phyloP scores from a whole-genome alignment of 2,113 vertebrate genomes.

The Dicrurus megarhynchus region DNA sequence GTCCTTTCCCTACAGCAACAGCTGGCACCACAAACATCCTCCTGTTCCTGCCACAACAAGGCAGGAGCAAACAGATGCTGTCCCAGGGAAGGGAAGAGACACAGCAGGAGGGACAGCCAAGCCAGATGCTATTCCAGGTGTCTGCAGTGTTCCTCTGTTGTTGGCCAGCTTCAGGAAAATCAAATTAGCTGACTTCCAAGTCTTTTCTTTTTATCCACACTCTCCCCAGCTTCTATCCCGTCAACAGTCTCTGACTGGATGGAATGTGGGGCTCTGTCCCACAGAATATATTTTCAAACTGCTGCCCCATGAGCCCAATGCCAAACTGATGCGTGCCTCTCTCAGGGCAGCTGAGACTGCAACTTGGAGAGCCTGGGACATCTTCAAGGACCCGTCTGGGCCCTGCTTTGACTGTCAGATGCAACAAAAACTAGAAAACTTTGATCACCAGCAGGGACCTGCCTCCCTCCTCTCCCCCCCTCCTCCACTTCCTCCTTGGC shows the following conservation, averaged over 20 bases:
- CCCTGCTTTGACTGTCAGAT: background rate
- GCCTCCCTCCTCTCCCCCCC: no score
- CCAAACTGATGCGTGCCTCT: accelerated
- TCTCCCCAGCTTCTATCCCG: background rate
- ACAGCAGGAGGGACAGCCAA: background rate
- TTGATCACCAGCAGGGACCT: background rate
- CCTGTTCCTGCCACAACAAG: background rate
- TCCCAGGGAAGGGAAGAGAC: background rate
- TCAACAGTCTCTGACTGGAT: background rate
- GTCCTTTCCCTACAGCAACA: background rate
- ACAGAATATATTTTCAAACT: background rate
- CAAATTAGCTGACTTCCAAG: background rate
- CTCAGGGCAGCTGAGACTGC: background rate
- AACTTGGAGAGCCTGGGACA: accelerated
- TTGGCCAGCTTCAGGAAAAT: background rate
- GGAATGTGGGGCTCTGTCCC: background rate
- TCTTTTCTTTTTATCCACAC: background rate
- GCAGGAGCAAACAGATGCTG: background rate
- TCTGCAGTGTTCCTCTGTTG: background rate
- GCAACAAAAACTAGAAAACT: background rate
- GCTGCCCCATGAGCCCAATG: background rate
- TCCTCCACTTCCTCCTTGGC: background rate
- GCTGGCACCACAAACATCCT: background rate
- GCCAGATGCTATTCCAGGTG: background rate
- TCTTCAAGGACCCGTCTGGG: background rate